A percentile compares a stretch with the other conserved stretches of the same genome.
Conservation (phyloP, 2,888 invertebrate species). For the Mesorhabditis belari region DNA sequence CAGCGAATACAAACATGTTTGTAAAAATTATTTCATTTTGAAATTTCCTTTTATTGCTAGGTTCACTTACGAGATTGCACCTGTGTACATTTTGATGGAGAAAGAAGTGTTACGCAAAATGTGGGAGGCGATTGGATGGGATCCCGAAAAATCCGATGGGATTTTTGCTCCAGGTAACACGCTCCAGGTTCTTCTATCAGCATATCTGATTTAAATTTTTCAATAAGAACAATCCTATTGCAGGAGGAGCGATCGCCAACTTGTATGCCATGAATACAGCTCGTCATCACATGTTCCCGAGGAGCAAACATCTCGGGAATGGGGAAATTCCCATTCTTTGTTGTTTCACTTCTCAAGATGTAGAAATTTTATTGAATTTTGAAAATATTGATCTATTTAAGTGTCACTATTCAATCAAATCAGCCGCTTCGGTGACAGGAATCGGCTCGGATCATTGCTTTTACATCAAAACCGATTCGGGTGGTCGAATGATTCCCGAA, state of each 20-base stretch:
- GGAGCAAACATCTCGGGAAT: slow-evolving; percentile 87
- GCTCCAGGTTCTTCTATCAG: slow-evolving; percentile 58
- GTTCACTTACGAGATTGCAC: slow-evolving; percentile 98
- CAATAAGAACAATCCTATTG: neutral
- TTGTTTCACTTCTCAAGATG: slow-evolving; percentile 93
- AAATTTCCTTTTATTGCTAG: slow-evolving; percentile 43
- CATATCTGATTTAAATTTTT: neutral
- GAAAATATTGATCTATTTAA: slow-evolving; percentile 55
- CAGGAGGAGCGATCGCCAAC: slow-evolving; percentile 92
- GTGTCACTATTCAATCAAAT: slow-evolving; percentile 93
- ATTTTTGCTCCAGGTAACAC: slow-evolving; percentile 90
- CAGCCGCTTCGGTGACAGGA: slow-evolving; percentile 85
- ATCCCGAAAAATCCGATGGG: slow-evolving; percentile 81
- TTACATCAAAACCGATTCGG: slow-evolving; percentile 68
- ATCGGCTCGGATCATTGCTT: slow-evolving; percentile 88
- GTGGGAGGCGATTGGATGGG: slow-evolving; percentile 80
- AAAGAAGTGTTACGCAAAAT: slow-evolving; percentile 85
- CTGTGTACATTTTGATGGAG: slow-evolving; percentile 98
- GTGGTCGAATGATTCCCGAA: slow-evolving; percentile 79
- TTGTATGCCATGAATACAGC: slow-evolving; percentile 92
- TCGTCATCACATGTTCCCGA: slow-evolving; percentile 81
- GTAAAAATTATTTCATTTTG: slow-evolving; percentile 15
- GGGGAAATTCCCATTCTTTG: slow-evolving; percentile 79
- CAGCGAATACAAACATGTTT: slow-evolving; percentile 94
- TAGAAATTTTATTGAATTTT: slow-evolving; percentile 68